Evolutionary conservation across 2,888 invertebrate species (phyloP).

Genomic region (Schizotus pectinicornis): DNA sequence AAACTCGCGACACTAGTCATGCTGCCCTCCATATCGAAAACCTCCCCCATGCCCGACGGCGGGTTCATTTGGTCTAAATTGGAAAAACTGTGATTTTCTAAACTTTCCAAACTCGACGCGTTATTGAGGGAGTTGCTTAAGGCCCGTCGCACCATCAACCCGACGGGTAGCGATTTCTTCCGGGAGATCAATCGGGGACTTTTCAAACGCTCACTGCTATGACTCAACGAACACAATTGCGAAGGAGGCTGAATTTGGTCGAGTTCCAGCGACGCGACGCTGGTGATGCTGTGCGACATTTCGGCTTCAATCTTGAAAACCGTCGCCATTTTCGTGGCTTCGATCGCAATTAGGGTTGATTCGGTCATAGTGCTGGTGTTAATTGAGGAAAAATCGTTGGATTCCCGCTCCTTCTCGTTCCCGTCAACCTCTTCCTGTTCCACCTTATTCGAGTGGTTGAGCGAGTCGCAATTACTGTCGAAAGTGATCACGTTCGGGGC

Average conservation of each 20-base stretch:
- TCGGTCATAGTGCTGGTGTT: conserved; percentile 69
- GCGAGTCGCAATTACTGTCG: conserved; percentile 61
- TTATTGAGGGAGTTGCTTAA: conserved; percentile 62
- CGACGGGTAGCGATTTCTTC: conserved; percentile 74
- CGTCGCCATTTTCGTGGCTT: conserved; percentile 73
- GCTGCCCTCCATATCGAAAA: conserved; percentile 76
- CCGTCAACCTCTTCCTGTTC: conserved; percentile 30
- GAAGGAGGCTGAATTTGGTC: conserved; percentile 76
- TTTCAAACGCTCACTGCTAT: conserved; percentile 47
- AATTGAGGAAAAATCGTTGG: conserved; percentile 59
- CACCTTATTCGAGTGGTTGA: background rate
- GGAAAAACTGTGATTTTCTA: conserved; percentile 66
- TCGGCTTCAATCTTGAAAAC: conserved; percentile 61
- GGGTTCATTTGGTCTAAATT: conserved; percentile 84
- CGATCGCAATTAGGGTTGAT: conserved; percentile 74
- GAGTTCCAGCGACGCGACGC: conserved; percentile 69
- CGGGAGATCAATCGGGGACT: conserved; percentile 49
- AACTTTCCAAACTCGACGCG: conserved; percentile 66
- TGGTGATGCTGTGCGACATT: conserved; percentile 68
- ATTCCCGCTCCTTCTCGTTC: conserved; percentile 39
- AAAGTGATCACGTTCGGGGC: conserved; percentile 75
- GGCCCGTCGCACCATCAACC: conserved; percentile 75
- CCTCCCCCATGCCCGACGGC: conserved; percentile 76
- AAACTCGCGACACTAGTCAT: conserved; percentile 86
- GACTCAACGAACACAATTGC: conserved; percentile 67